A percentile compares a stretch with the other conserved stretches of the same genome.
Evolutionary conservation across 2,888 invertebrate genomes (phyloP).

Genomic region (Erebia palarica): DNA sequence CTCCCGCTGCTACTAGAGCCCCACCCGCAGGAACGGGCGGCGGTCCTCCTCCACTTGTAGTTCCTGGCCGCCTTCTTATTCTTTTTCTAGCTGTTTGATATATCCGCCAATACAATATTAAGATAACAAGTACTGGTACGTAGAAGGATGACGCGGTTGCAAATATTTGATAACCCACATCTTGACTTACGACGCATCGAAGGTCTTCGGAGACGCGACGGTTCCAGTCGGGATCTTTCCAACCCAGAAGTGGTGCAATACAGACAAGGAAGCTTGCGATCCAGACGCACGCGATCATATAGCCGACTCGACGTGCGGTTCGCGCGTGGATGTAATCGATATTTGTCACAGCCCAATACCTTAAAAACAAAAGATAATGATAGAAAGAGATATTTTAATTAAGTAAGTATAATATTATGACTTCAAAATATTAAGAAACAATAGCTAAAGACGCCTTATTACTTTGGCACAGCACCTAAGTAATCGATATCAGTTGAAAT

Average conservation of each 20-base stretch:
- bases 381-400: not conserved
- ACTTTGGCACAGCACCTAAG: not conserved
- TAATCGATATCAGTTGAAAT: not conserved
- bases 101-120: slow-evolving; percentile 95
- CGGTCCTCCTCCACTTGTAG: slow-evolving; percentile 76
- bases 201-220: slow-evolving; percentile 83
- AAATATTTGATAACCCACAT: slow-evolving; percentile 92
- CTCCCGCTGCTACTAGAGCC: slow-evolving; percentile 86
- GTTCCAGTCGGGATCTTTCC: slow-evolving; percentile 86
- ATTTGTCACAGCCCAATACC: slow-evolving; percentile 96
- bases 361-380: slow-evolving; percentile 52
- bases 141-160: slow-evolving; percentile 96
- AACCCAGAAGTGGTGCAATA: slow-evolving; percentile 93
- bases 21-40: slow-evolving; percentile 81
- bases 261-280: slow-evolving; percentile 91
- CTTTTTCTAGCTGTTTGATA: slow-evolving; percentile 94
- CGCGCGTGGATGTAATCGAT: slow-evolving; percentile 94
- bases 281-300: slow-evolving; percentile 94
- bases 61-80: slow-evolving; percentile 87
- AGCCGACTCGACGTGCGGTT: slow-evolving; percentile 88
- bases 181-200: slow-evolving; percentile 92
- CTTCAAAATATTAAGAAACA: slow-evolving; percentile 23
- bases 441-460: not conserved
- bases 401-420: not conserved
- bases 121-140: slow-evolving; percentile 92